A percentile compares a stretch with the other conserved stretches of the same genome.
These are phyloP conservation scores for Fragum fragum DNA, from an alignment of 2,888 invertebrate genomes.

Conservation along the genomic window DNA sequence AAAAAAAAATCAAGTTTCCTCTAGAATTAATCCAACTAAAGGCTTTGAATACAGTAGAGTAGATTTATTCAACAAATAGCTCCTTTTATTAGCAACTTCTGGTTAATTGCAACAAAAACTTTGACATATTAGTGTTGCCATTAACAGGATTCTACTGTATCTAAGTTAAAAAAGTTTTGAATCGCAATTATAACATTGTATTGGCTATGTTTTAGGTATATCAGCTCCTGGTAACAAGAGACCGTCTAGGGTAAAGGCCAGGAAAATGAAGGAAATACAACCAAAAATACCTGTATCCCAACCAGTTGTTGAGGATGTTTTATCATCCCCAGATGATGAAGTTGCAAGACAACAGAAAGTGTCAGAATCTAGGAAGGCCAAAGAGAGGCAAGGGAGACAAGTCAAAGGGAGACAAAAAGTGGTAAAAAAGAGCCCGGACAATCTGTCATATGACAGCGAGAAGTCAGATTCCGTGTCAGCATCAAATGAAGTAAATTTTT, in stretches of 20 bases:
- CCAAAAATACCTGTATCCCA: constrained; percentile 70
- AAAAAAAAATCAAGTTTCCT: too few relatives aligned
- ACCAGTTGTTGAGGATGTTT: constrained; percentile 62
- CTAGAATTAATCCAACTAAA: too few relatives aligned
- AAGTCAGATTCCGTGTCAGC: background rate
- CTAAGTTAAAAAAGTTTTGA: too few relatives aligned
- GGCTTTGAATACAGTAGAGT: background rate
- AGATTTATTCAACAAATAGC: too few relatives aligned
- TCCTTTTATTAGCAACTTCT: too few relatives aligned
- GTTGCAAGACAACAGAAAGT: constrained; percentile 17
- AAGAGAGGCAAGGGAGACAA: background rate
- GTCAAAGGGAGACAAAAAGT: background rate
- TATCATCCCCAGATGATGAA: constrained; percentile 6
- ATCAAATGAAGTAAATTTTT: constrained; percentile 1
- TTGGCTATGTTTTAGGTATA: constrained; percentile 65
- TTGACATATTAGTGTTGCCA: too few relatives aligned
- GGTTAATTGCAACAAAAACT: too few relatives aligned
- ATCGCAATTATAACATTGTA: too few relatives aligned
- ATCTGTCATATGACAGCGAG: constrained; percentile 16
- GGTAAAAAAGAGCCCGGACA: background rate
- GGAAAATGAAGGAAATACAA: constrained; percentile 73
- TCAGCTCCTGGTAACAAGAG: constrained; percentile 73
- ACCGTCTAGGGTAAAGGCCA: constrained; percentile 60
- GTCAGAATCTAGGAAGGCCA: constrained; percentile 9
- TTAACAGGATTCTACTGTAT: too few relatives aligned